Evolutionary conservation across 1,140 invertebrate genomes (phyloP).

Genomic region (Pogonomyrmex barbatus): DNA sequence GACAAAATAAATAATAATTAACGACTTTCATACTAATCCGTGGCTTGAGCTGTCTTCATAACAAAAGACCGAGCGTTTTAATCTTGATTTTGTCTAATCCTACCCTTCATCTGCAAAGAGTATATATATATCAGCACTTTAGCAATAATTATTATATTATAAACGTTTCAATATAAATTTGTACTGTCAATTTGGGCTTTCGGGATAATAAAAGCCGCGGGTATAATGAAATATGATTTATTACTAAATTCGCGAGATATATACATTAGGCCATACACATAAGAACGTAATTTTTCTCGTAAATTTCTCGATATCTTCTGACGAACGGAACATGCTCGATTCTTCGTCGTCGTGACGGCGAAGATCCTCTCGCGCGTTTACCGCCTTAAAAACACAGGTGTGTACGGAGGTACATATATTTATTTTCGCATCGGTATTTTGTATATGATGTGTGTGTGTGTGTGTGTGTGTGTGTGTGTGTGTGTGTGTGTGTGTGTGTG

Average conservation of each 20-base stretch:
- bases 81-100: background rate
- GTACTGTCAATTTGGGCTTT: background rate
- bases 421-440: constrained; percentile 37
- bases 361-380: constrained; percentile 16
- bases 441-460: background rate
- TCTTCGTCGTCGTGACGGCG: constrained; percentile 20
- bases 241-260: constrained; percentile 83
- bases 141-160: background rate
- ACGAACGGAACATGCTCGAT: background rate
- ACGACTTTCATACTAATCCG: background rate
- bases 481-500: background rate
- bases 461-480: background rate
- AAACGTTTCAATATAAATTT: background rate
- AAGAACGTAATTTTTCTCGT: constrained; percentile 74
- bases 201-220: background rate
- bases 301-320: constrained; percentile 38
- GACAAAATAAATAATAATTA: constrained; percentile 43
- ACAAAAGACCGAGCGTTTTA: background rate
- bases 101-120: background rate
- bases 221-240: constrained; percentile 82
- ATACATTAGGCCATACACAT: constrained; percentile 84
- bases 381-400: constrained; percentile 28
- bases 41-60: background rate
- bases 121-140: background rate
- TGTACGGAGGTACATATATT: constrained; percentile 51